These are phyloP conservation scores for Ginglymostoma cirratum DNA, from an alignment of 2,113 vertebrate species.

Conservation along the genomic window DNA sequence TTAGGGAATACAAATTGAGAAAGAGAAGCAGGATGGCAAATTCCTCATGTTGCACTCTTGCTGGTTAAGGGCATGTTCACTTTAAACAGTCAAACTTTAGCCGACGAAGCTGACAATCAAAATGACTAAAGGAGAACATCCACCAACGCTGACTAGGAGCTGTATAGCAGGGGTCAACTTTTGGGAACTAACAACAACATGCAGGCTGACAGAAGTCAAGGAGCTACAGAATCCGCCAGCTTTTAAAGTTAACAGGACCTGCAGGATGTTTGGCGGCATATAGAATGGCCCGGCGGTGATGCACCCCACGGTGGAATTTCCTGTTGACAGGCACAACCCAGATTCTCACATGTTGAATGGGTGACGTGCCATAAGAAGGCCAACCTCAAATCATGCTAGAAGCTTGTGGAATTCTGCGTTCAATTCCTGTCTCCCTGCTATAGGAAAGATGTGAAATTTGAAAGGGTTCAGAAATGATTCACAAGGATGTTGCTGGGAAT, in stretches of 20 bases:
- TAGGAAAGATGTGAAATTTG: too few relatives aligned
- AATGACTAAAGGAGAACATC: neutral
- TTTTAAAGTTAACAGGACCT: neutral
- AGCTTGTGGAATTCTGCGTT: neutral
- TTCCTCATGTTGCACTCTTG: neutral
- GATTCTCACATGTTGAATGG: neutral
- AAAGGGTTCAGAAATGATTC: too few relatives aligned
- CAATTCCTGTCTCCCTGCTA: too few relatives aligned
- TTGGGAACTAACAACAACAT: slow-evolving; percentile 8
- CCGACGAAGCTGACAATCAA: neutral
- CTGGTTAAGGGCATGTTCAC: neutral
- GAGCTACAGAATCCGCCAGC: neutral
- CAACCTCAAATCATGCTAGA: neutral
- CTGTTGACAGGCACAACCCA: neutral
- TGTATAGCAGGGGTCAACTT: neutral
- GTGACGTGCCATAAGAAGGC: neutral
- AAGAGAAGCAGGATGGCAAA: slow-evolving; percentile 23
- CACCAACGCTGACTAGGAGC: neutral
- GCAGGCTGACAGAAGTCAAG: neutral
- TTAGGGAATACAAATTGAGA: slow-evolving; percentile 25
- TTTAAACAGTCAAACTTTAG: neutral
- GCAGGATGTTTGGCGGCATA: neutral
- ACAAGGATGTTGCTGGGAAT: too few relatives aligned
- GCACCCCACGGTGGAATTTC: neutral
- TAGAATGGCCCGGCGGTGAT: neutral